Conservation (phyloP, 1,140 invertebrate species). For the Helicoverpa zea region DNA sequence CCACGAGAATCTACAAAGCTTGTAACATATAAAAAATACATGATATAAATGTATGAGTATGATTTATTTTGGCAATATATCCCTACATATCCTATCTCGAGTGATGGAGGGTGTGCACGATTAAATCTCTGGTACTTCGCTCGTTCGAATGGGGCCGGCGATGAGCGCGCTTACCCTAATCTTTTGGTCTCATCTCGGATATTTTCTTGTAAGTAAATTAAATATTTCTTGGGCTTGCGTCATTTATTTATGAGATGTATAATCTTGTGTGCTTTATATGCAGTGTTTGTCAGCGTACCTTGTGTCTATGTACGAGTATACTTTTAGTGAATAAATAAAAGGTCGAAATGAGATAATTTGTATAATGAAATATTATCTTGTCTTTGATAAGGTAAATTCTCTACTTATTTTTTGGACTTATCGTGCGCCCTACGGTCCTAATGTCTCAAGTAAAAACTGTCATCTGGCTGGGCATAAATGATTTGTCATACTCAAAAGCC, state of each 20-base stretch:
- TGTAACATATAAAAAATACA: slow-evolving; percentile 11
- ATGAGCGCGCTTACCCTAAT: slow-evolving; percentile 4
- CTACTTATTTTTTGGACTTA: no score
- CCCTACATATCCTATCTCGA: background rate
- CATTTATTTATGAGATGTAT: background rate
- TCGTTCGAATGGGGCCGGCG: background rate
- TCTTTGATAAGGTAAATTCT: no score
- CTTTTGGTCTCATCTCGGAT: background rate
- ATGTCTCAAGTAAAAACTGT: no score
- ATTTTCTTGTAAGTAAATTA: slow-evolving; percentile 14
- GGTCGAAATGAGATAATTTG: no score
- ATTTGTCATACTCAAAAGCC: no score
- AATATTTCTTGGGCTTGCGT: slow-evolving; percentile 6
- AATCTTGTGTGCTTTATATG: background rate
- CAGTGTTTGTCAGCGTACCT: no score
- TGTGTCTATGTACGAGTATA: no score
- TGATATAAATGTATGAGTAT: background rate
- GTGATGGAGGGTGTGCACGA: slow-evolving; percentile 11
- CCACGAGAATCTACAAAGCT: background rate
- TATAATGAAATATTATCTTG: no score
- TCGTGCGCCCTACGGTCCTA: no score
- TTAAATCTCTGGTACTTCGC: slow-evolving; percentile 34
- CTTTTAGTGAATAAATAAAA: no score
- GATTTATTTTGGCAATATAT: slow-evolving; percentile 40
- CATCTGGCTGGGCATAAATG: no score